phyloP scores from a whole-genome alignment of 2,797 vertebrate genomes.

The Gila robusta region DNA sequence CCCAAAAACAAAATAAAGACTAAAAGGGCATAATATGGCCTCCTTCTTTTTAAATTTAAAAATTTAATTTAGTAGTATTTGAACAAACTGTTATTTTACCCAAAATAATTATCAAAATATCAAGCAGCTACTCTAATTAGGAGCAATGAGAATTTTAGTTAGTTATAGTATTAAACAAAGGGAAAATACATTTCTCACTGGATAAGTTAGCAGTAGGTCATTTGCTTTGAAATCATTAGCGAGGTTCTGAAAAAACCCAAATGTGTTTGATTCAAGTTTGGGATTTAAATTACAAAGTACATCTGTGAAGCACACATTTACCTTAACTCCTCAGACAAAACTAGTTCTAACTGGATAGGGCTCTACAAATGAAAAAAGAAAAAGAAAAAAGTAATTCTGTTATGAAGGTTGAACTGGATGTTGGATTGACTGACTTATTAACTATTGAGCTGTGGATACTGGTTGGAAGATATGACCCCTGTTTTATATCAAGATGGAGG shows the following conservation, averaged over 20 bases:
- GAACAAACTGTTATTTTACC: background rate
- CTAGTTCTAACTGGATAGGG: background rate
- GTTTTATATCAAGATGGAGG: conserved; percentile 6
- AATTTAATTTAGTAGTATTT: background rate
- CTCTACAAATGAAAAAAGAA: background rate
- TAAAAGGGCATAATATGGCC: background rate
- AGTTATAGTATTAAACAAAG: background rate
- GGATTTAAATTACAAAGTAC: background rate
- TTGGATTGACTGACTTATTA: background rate
- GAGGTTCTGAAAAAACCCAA: background rate
- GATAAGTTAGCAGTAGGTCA: background rate
- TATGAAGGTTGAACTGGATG: background rate
- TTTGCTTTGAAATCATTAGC: background rate
- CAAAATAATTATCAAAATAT: background rate
- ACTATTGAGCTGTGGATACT: background rate
- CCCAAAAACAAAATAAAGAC: background rate
- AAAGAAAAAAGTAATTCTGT: background rate
- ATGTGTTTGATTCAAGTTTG: background rate
- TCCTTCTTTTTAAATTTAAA: background rate
- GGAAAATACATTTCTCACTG: background rate
- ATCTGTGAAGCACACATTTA: background rate
- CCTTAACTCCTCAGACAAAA: background rate
- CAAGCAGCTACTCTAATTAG: background rate
- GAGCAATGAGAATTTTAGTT: background rate
- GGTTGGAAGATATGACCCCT: conserved; percentile 14